phyloP scores from a whole-genome alignment of 1,140 invertebrate genomes.

The Matsumurasca onukii region DNA sequence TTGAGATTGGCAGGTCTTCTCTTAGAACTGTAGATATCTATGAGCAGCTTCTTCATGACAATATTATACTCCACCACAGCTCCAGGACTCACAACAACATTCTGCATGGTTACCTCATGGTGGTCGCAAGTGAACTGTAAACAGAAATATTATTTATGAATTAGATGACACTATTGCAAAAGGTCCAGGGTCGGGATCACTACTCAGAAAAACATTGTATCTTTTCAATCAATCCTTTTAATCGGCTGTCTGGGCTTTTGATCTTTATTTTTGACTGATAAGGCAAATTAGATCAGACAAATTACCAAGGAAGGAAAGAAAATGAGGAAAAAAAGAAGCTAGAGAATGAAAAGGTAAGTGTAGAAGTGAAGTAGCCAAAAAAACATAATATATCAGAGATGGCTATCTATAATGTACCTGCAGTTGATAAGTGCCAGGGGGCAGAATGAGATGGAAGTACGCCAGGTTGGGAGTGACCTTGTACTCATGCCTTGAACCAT shows the following conservation, averaged over 20 bases:
- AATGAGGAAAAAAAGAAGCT: no score
- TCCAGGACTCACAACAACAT: conserved; percentile 40
- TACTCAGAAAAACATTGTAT: no score
- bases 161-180: no score
- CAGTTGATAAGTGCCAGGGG: conserved; percentile 61
- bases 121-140: conserved; percentile 30
- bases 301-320: no score
- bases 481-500: conserved; percentile 55
- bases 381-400: background rate
- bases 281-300: no score
- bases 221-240: no score
- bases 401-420: conserved; percentile 42
- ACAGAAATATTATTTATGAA: conserved; percentile 9
- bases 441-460: conserved; percentile 66
- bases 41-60: conserved; percentile 34
- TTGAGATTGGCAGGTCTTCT: no score
- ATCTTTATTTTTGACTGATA: no score
- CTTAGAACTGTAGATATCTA: conserved; percentile 24
- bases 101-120: conserved; percentile 22
- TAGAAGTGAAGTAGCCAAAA: background rate
- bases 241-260: no score
- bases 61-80: conserved; percentile 46
- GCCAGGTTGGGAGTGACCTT: conserved; percentile 65
- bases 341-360: no score
- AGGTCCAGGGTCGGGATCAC: no score